Evolutionary conservation across 2,888 invertebrate species (phyloP).

Genomic region (Acanthoscelides obtectus): DNA sequence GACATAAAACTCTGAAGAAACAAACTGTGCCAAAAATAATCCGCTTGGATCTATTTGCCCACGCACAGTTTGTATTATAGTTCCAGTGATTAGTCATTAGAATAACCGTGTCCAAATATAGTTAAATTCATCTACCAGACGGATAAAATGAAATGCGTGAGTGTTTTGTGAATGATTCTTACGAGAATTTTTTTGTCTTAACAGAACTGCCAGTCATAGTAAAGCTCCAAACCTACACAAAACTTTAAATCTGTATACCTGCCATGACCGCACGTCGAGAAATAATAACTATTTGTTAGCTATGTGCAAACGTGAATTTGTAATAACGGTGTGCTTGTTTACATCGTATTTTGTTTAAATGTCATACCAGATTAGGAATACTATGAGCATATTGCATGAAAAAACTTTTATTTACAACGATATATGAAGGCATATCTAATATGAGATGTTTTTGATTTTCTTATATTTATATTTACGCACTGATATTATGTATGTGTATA

Average conservation of each 20-base stretch:
- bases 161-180: not conserved
- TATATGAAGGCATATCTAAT: not conserved
- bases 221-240: not conserved
- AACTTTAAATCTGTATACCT: not conserved
- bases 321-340: not conserved
- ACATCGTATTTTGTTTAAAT: not conserved
- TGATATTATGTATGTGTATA: not conserved
- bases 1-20: not conserved
- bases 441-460: not conserved
- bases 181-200: not conserved
- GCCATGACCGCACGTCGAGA: too few relatives aligned
- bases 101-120: not conserved
- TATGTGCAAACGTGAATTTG: too few relatives aligned
- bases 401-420: not conserved
- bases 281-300: too few relatives aligned
- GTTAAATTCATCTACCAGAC: not conserved
- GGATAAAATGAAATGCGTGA: not conserved
- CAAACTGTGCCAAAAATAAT: not conserved
- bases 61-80: not conserved
- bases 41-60: not conserved
- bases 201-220: too few relatives aligned
- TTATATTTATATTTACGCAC: not conserved
- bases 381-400: not conserved
- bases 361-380: not conserved
- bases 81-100: not conserved